Percentiles rank a stretch among this genome's conserved stretches.
Evolutionary conservation across 2,888 invertebrate species (phyloP).

Genomic region (Torymus texanus): DNA sequence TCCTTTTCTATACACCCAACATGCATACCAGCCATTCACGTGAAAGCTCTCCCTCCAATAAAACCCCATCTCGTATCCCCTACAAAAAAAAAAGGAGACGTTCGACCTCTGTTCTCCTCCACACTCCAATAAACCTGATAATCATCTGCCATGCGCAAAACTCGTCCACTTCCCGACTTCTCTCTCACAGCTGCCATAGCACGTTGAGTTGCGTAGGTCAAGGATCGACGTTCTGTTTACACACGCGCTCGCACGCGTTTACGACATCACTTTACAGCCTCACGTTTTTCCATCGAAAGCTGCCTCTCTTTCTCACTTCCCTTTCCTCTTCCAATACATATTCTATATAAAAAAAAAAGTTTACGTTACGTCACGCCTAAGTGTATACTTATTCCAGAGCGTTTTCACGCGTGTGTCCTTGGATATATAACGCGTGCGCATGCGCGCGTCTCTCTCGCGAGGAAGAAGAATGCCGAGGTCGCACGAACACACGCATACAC

Average conservation of each 20-base stretch:
- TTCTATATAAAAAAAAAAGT: too few species aligned
- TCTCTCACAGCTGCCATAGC: background rate
- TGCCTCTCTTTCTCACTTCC: background rate
- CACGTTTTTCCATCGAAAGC: background rate
- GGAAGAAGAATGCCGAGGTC: conserved; percentile 45
- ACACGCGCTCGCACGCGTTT: background rate
- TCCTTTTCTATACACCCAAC: too few species aligned
- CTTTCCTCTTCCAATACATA: conserved; percentile 1
- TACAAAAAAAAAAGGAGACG: too few species aligned
- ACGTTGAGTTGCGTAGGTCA: conserved; percentile 17
- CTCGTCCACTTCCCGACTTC: conserved; percentile 8
- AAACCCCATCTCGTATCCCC: background rate
- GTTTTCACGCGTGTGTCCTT: too few species aligned
- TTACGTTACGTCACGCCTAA: too few species aligned
- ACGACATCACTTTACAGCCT: background rate
- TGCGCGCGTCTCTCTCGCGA: conserved; percentile 9
- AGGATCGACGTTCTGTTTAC: conserved; percentile 11
- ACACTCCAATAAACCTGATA: conserved; percentile 36
- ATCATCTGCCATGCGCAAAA: conserved; percentile 36
- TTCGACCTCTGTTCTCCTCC: background rate
- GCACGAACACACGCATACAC: too few species aligned
- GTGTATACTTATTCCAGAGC: too few species aligned
- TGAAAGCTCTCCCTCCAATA: conserved; percentile 1
- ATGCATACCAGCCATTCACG: background rate
- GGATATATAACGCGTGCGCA: too few species aligned